phyloP scores from a whole-genome alignment of 2,888 invertebrate species.

The Pseudoips prasinana region DNA sequence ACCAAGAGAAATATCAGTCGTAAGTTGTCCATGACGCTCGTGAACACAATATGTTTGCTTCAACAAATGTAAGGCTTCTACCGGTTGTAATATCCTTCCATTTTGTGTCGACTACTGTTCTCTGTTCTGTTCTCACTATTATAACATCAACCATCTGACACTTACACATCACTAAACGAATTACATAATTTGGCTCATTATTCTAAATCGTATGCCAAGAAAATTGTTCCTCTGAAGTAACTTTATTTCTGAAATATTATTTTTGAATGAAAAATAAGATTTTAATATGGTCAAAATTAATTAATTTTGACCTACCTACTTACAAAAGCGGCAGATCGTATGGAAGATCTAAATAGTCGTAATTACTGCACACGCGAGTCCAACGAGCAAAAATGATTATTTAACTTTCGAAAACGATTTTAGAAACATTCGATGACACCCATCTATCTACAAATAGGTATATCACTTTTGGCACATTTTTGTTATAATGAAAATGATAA shows the following conservation, averaged over 20 bases:
- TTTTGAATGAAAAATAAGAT: conserved; percentile 22
- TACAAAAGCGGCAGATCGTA: conserved; percentile 13
- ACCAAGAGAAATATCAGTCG: too few species aligned
- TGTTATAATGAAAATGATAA: conserved; percentile 42
- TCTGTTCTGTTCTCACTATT: conserved; percentile 48
- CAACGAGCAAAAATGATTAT: conserved; percentile 36
- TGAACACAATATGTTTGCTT: conserved; percentile 4
- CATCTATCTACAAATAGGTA: conserved; percentile 24
- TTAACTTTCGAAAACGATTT: conserved; percentile 17
- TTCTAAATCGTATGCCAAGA: conserved; percentile 63
- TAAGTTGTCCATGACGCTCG: too few species aligned
- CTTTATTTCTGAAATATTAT: conserved; percentile 31
- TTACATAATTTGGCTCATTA: conserved; percentile 67
- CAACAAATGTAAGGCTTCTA: conserved; percentile 58
- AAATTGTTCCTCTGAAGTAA: conserved; percentile 40
- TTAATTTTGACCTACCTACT: conserved; percentile 13
- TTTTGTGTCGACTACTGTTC: conserved; percentile 45
- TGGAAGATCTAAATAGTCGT: conserved; percentile 18
- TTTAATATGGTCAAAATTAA: conserved; percentile 16
- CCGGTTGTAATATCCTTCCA: conserved; percentile 46
- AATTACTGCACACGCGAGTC: conserved; percentile 26
- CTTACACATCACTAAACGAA: conserved; percentile 46
- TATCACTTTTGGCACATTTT: conserved; percentile 67
- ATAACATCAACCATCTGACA: conserved; percentile 49
- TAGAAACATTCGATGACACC: conserved; percentile 14